phyloP scores from a whole-genome alignment of 2,797 vertebrate genomes.

The Spondyliosoma cantharus region DNA sequence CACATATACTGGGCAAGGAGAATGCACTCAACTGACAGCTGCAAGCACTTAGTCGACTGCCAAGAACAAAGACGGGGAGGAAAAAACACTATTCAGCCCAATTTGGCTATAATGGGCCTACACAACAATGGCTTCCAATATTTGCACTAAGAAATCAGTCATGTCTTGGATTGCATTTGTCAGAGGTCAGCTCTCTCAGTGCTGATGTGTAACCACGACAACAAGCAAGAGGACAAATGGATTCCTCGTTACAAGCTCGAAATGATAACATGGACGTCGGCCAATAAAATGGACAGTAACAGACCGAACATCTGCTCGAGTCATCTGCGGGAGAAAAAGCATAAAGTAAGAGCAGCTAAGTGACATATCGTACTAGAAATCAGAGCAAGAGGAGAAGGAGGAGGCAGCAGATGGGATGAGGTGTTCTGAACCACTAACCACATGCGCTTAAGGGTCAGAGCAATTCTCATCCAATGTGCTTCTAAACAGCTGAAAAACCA shows the following conservation, averaged over 20 bases:
- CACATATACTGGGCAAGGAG: conserved; percentile 77
- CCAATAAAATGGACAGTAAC: conserved; percentile 42
- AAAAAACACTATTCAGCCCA: conserved; percentile 70
- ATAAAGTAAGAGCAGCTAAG: conserved; percentile 39
- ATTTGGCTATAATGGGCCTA: conserved; percentile 69
- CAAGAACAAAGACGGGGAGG: conserved; percentile 78
- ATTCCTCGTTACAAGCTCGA: conserved; percentile 39
- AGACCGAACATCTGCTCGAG: conserved; percentile 42
- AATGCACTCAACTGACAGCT: conserved; percentile 82
- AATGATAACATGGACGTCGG: conserved; percentile 30
- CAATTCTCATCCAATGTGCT: conserved; percentile 57
- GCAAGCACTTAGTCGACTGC: conserved; percentile 79
- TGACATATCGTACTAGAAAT: conserved; percentile 36
- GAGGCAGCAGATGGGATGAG: conserved; percentile 63
- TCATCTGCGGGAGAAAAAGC: conserved; percentile 10
- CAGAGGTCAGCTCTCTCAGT: conserved; percentile 56
- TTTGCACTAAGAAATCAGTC: conserved; percentile 69
- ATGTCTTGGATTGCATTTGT: conserved; percentile 60
- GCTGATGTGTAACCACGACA: conserved; percentile 60
- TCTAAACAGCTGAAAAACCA: conserved; percentile 68
- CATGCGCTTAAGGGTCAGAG: conserved; percentile 64
- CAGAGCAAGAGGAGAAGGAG: conserved; percentile 23
- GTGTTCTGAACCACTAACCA: conserved; percentile 63
- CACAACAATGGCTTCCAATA: conserved; percentile 75
- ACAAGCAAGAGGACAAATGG: conserved; percentile 46